Percentiles rank a stretch among this genome's conserved stretches.
Evolutionary conservation across 1,140 invertebrate genomes (phyloP).

Genomic region (Tetramorium alpestre): DNA sequence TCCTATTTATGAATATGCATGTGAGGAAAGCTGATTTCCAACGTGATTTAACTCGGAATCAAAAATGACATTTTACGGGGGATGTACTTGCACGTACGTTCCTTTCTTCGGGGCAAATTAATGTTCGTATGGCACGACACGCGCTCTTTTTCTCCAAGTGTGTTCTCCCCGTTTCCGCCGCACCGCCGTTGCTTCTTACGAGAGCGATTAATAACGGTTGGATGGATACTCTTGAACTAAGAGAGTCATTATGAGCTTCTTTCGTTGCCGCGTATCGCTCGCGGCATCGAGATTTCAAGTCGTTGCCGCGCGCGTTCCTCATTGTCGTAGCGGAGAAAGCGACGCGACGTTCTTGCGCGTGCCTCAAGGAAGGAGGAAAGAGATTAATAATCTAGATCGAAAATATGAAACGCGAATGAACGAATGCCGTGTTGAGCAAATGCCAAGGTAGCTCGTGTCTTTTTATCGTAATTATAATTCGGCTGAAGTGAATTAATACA

Average conservation of each 20-base stretch:
- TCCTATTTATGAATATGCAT: conserved; percentile 81
- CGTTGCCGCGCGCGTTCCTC: conserved; percentile 4
- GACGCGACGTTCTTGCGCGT: background rate
- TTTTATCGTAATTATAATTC: background rate
- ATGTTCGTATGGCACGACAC: conserved; percentile 70
- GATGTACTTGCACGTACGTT: conserved; percentile 46
- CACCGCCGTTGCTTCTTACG: conserved; percentile 32
- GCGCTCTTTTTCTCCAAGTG: conserved; percentile 66
- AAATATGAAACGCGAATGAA: background rate
- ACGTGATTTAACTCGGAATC: conserved; percentile 40
- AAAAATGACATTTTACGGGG: conserved; percentile 63
- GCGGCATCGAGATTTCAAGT: conserved; percentile 34
- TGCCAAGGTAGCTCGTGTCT: background rate
- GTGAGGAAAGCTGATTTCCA: conserved; percentile 53
- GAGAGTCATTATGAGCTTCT: conserved; percentile 52
- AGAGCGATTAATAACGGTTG: conserved; percentile 46
- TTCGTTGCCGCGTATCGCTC: conserved; percentile 22
- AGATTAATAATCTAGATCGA: background rate
- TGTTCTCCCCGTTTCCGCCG: conserved; percentile 29
- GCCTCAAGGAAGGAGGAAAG: background rate
- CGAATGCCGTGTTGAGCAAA: background rate
- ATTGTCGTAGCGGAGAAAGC: background rate
- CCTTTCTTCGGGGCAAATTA: conserved; percentile 62
- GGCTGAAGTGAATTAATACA: background rate
- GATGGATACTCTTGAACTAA: conserved; percentile 35